Conservation (phyloP, 2,113 vertebrate genomes). For the Sapajus apella region DNA sequence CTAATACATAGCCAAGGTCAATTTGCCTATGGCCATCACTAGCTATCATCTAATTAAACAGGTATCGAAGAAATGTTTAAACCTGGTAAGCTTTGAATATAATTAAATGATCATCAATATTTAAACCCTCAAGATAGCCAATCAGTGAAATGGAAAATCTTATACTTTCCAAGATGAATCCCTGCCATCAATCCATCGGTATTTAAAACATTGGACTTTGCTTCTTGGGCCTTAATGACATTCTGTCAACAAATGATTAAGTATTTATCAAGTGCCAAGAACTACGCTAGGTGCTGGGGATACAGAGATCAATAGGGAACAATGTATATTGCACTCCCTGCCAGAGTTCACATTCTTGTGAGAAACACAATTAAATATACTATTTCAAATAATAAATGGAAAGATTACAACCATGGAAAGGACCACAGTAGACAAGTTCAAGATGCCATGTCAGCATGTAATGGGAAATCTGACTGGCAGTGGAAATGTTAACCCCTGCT, state of each 20-base stretch:
- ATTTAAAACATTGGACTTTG: background rate
- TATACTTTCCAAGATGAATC: background rate
- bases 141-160: background rate
- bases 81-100: background rate
- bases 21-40: background rate
- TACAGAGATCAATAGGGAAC: background rate
- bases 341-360: background rate
- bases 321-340: background rate
- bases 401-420: background rate
- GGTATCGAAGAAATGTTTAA: background rate
- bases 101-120: slow-evolving; percentile 30
- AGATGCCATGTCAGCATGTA: background rate
- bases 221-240: background rate
- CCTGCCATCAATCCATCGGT: background rate
- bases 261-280: background rate
- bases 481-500: background rate
- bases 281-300: background rate
- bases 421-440: background rate
- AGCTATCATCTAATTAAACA: background rate
- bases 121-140: background rate
- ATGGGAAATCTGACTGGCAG: background rate
- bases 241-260: background rate
- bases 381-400: background rate
- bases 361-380: background rate
- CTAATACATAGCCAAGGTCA: background rate